Evolutionary conservation across 2,797 vertebrate species (phyloP), one percentile per base, ranked within the genome.

Genomic region (Syngnathus rostellatus): DNA sequence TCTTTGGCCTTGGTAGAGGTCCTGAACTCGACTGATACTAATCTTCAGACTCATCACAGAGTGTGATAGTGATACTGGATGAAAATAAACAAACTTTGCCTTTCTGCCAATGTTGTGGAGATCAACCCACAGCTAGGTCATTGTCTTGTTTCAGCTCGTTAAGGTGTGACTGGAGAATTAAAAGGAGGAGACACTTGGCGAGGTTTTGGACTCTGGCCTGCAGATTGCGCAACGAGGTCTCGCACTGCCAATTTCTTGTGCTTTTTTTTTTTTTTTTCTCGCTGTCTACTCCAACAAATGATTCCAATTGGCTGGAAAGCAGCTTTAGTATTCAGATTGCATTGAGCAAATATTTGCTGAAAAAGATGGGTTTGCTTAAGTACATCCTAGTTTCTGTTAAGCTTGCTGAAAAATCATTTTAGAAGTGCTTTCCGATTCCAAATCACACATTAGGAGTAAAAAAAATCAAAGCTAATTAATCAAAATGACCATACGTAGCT

Each of bases 51-150:
- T 48, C 6, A 19, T 46, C 45, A 51, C 50, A 11, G 53, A 23
- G 53, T 54, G 50, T 51, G 50, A 43, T 21, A 14, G 53, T 25
- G 39, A 60, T 19, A 39, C 16, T 40, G 31, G 58, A 39, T 54
- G 58, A 40, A 59, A 38, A 37, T 16, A 60, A 60, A 38, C 58
- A 59, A 46, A 46, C 16, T 16, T 59, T 40, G 9, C 53, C 10
- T 54, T 54, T 12, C 10, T 54, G 25, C 55, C 25, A 57, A 46
- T 23, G n/a, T 38, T 19, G 31, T 25, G 41, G 83, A 81, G 68
- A 57, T 79, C 79, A 63, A 79, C 74, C 73, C 23, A 77, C 59
- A 54, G 3, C 78, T 82, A 61, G 84, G 70, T 81, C 78, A 77
- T 77, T 82, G 84, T 83, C 84, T 81, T 74, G 74, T 76, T 83